These are phyloP conservation scores for Hydrocynus forskahlii DNA, from an alignment of 2,797 vertebrate species.

Conservation along the genomic window DNA sequence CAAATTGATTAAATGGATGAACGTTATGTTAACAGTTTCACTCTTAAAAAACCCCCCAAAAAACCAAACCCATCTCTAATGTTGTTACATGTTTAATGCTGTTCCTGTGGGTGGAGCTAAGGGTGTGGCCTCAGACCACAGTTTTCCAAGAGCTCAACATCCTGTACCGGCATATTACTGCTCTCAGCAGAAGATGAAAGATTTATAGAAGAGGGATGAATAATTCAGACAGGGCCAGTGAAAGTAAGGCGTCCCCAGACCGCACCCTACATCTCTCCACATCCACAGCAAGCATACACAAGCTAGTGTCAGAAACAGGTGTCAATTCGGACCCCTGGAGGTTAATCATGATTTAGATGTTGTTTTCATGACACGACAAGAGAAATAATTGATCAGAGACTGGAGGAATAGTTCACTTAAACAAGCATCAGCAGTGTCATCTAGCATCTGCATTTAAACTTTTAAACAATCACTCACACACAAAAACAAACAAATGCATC, in stretches of 20 bases:
- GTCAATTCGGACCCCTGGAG: neutral
- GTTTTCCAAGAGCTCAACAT: conserved; percentile 29
- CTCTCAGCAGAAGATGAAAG: conserved; percentile 54
- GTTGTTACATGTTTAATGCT: neutral
- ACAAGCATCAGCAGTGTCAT: neutral
- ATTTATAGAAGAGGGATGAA: conserved; percentile 56
- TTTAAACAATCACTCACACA: neutral
- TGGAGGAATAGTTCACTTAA: neutral
- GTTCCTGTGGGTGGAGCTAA: conserved; percentile 36
- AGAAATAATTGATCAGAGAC: neutral
- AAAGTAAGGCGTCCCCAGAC: conserved; percentile 39
- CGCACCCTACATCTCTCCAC: neutral
- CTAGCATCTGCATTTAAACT: neutral
- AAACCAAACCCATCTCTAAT: no score
- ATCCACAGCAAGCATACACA: conserved; percentile 13
- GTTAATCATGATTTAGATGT: neutral
- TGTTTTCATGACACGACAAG: neutral
- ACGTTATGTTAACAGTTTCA: no score
- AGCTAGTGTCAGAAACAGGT: conserved; percentile 6
- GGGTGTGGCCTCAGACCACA: conserved; percentile 16
- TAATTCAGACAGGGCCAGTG: conserved; percentile 54
- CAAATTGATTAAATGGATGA: no score
- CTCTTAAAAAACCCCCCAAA: no score
- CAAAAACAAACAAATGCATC: neutral
- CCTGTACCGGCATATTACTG: conserved; percentile 46